phyloP scores from a whole-genome alignment of 2,113 vertebrate genomes.

The Saccopteryx bilineata region DNA sequence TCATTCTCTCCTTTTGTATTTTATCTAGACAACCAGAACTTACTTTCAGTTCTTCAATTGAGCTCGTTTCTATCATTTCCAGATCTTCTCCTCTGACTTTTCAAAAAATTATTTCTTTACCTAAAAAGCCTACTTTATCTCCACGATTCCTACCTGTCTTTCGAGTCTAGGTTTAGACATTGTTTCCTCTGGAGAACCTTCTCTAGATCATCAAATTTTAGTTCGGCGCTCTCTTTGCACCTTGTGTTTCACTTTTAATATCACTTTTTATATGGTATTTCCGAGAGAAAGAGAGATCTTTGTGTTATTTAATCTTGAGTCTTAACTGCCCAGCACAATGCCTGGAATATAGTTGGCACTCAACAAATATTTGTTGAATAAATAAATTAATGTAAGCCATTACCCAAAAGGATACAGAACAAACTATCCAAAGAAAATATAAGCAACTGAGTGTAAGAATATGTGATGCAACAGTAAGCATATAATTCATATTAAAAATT shows the following conservation, averaged over 20 bases:
- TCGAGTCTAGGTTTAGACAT: not conserved
- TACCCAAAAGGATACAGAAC: not conserved
- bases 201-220: not conserved
- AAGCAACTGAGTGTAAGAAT: not conserved
- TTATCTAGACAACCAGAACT: not conserved
- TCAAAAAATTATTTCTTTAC: not conserved
- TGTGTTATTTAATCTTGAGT: not conserved
- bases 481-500: constrained; percentile 3
- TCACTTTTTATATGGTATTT: not conserved
- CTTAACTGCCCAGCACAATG: not conserved
- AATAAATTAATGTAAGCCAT: not conserved
- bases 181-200: not conserved
- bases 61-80: not conserved
- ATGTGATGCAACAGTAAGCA: not conserved
- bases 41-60: not conserved
- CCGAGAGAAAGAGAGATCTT: not conserved
- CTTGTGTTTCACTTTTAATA: not conserved
- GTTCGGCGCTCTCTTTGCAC: not conserved
- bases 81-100: not conserved
- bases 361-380: constrained; percentile 26
- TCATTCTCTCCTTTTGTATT: not conserved
- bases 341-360: not conserved
- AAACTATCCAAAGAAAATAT: not conserved
- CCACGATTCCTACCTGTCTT: not conserved
- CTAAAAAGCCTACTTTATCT: not conserved